Evolutionary conservation across 2,797 vertebrate genomes (phyloP), one percentile per base, ranked within the genome.

Genomic region (Anguilla marmorata): DNA sequence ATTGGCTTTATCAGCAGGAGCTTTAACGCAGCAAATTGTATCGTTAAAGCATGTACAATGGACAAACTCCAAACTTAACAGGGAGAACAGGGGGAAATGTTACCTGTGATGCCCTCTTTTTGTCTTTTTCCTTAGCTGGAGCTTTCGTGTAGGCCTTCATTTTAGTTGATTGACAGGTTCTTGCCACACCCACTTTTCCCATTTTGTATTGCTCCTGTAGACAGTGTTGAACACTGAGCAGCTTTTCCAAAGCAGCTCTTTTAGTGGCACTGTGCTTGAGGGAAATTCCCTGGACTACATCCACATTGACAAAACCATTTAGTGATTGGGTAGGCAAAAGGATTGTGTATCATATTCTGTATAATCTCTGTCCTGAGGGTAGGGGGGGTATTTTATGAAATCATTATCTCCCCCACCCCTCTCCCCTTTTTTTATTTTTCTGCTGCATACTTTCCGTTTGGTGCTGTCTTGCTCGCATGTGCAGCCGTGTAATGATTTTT

Each of bases 111-210:
- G 69, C 69, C 11, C 69, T 72, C 27, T 52, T 12, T 69, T 8
- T 74, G 3, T 74, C 54, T 56, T 3, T 85, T 16, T 33, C 30
- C 4, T 7, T 7, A 85, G 11, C 84, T 30, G 50, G 14, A 85
- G 52, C 11, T 24, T 85, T 2, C 52, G 37, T 33, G 52, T 27
- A 85, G 48, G n/a, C 14, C 24, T 56, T 52, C 14, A 56, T 58
- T 85, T 19, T 50, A 11, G 12, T 60, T 85, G 84, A 54, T 54
- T 85, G 84, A 37, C 84, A 58, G 84, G n/a, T 56, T 12, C 52
- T 56, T 33, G 30, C 52, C 27, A 7, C 27, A 30, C 52, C 84
- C 52, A 41, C 33, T 5, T 74, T 12, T 27, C 4, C 41, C 41
- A 45, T 30, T 7, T 27, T 27, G 12, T 74, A 33, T 74, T 30